phyloP scores from a whole-genome alignment of 1,140 invertebrate species.

The Dryas iulia region DNA sequence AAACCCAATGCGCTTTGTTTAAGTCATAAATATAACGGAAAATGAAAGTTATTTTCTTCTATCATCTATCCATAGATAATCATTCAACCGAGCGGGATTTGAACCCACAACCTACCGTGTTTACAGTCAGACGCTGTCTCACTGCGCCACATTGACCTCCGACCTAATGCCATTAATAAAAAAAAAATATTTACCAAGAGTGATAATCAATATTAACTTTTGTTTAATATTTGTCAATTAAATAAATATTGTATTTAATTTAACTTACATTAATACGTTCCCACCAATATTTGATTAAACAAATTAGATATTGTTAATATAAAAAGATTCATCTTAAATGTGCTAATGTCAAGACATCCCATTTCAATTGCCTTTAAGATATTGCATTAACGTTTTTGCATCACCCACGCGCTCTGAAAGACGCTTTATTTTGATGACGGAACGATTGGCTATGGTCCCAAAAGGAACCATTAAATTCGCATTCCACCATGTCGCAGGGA shows the following conservation, averaged over 20 bases:
- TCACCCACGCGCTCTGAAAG: constrained; percentile 24
- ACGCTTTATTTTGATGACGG: constrained; percentile 64
- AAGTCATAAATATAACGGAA: too few species aligned
- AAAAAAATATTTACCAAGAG: too few species aligned
- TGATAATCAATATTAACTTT: too few species aligned
- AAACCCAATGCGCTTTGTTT: too few species aligned
- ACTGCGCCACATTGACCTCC: too few species aligned
- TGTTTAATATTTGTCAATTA: too few species aligned
- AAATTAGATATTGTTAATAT: not conserved
- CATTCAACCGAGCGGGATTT: too few species aligned
- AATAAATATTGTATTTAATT: not conserved
- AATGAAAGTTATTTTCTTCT: too few species aligned
- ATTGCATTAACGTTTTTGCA: constrained; percentile 30
- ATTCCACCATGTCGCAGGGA: constrained; percentile 47
- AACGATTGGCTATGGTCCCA: constrained; percentile 66
- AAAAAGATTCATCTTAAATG: constrained; percentile 13
- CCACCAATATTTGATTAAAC: not conserved
- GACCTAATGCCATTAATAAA: too few species aligned
- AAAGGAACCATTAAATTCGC: constrained; percentile 66
- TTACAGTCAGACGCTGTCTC: too few species aligned
- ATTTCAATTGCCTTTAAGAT: constrained; percentile 28
- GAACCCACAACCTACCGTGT: too few species aligned
- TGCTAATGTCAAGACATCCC: constrained; percentile 28
- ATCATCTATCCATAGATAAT: too few species aligned
- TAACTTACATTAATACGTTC: not conserved